A percentile compares a stretch with the other conserved stretches of the same genome.
These are phyloP conservation scores for Theristicus caerulescens DNA, from an alignment of 2,113 vertebrate species.

Conservation along the genomic window DNA sequence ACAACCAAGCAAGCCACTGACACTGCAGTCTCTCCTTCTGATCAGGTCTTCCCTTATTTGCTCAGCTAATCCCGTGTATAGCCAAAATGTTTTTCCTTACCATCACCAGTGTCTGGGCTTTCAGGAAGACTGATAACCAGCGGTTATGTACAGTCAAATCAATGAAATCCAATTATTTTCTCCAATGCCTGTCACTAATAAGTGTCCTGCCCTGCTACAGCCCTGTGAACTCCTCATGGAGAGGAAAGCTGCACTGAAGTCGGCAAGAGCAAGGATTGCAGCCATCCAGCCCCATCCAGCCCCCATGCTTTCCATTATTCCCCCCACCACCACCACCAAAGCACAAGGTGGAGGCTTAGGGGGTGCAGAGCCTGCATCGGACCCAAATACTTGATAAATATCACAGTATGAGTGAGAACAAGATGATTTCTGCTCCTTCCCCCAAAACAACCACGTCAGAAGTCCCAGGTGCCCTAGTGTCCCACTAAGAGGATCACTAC, in stretches of 20 bases:
- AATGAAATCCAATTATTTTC: not conserved
- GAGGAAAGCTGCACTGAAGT: not conserved
- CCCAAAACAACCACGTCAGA: not conserved
- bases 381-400: not conserved
- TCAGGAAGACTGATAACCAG: not conserved
- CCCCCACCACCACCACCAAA: not conserved
- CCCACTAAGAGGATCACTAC: not conserved
- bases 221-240: not conserved
- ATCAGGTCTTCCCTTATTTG: not conserved
- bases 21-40: not conserved
- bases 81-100: not conserved
- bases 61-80: not conserved
- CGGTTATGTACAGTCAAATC: not conserved
- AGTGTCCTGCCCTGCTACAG: not conserved
- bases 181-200: not conserved
- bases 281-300: not conserved
- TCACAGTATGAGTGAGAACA: not conserved
- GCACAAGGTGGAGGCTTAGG: not conserved
- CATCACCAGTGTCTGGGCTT: not conserved
- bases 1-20: not conserved
- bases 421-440: not conserved
- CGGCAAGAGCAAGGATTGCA: not conserved
- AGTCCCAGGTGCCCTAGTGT: not conserved
- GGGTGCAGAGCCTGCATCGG: fast-evolving
- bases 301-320: not conserved